phyloP scores from a whole-genome alignment of 2,888 invertebrate species.

The Agrenia bidenticulata region DNA sequence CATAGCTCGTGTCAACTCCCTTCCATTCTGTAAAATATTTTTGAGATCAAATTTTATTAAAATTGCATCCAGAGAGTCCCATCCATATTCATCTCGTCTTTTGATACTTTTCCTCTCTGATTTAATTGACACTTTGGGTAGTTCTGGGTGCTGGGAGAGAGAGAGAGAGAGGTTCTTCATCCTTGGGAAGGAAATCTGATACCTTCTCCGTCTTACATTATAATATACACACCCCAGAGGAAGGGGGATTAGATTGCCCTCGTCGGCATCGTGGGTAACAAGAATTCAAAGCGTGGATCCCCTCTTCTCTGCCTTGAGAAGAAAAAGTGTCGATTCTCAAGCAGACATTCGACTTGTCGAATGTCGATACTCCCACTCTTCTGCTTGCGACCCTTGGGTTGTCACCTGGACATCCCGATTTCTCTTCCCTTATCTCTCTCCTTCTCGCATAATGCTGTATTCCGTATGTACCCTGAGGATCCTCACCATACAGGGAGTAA shows the following conservation, averaged over 20 bases:
- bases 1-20: constrained; percentile 16
- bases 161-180: no score
- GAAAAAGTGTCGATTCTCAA: background rate
- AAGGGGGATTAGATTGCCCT: no score
- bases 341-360: no score
- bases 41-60: constrained; percentile 10
- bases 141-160: no score
- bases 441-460: background rate
- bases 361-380: no score
- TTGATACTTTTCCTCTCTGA: constrained; percentile 1
- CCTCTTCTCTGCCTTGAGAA: no score
- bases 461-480: background rate
- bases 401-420: constrained; percentile 5
- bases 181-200: no score
- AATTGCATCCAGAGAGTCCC: constrained; percentile 2
- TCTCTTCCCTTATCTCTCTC: background rate
- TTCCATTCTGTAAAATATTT: constrained; percentile 9
- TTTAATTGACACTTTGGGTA: constrained; percentile 11
- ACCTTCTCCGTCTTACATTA: no score
- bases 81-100: constrained; percentile 7
- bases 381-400: background rate
- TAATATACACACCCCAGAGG: no score
- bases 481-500: background rate
- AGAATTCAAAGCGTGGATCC: no score
- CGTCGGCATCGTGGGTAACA: no score